Evolutionary conservation across 2,797 vertebrate species (phyloP), one percentile per base, ranked within the genome.

Genomic region (Acipenser oxyrinchus): DNA sequence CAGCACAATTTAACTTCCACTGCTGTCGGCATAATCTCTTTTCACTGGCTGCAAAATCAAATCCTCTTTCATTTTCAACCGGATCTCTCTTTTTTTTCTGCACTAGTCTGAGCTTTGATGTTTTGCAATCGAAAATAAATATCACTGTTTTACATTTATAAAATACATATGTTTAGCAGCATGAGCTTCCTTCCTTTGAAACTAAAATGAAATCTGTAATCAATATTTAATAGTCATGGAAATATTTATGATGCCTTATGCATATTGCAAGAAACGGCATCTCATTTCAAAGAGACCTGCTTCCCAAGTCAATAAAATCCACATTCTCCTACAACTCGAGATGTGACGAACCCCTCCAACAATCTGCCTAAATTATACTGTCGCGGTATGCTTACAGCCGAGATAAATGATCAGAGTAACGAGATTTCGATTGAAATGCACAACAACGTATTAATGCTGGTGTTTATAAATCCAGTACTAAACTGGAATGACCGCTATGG

Each of bases 1-100:
- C 93, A 94, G 91, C 91, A 89, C 91, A 88, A 89, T 94, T 93
- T 90, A 92, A 94, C 90, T 95, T 93, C 86, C 89, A 85, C 84
- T 79, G 86, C 90, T 91, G 85, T 91, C 88, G 81, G 81, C 83
- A 85, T 93, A 91, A 94, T 94, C 90, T 88, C 83, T 84, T 84
- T 84, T 82, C 85, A 82, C 82, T 83, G 84, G 84, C 89, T 85
- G 86, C 83, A 79, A 86, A 76, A 89, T 87, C 85, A 89, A 91
- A 94, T 90, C 91, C 87, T 90, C 84, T 87, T 82, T 87, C 86
- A 91, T 88, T 91, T 84, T 77, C 73, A 77, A 70, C 77, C 71
- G 73, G 78, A 69, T 77, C 78, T 69, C 73, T 74, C 71, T 69
- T 78, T 74, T 74, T 23, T 37, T 49, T 68, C 23, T 51, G 59